A percentile compares a stretch with the other conserved stretches of the same genome.
Conservation (phyloP, 1,140 invertebrate genomes). For the Bradysia coprophila region DNA sequence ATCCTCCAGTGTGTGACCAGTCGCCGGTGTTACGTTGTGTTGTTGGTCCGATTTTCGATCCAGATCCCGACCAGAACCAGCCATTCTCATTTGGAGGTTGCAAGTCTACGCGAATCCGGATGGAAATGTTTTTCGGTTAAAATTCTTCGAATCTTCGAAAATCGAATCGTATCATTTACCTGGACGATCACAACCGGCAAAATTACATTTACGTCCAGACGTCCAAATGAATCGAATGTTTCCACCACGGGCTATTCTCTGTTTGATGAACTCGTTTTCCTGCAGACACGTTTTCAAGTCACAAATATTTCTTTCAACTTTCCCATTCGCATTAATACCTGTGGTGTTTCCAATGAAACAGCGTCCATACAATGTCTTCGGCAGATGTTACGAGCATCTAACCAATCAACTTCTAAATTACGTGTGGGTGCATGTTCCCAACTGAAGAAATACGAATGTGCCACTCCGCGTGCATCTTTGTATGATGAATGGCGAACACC, state of each 20-base stretch:
- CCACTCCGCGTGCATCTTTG: slow-evolving; percentile 64
- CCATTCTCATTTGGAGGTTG: slow-evolving; percentile 78
- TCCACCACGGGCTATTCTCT: slow-evolving; percentile 54
- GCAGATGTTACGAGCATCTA: slow-evolving; percentile 80
- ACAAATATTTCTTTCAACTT: slow-evolving; percentile 6
- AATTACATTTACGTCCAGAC: slow-evolving; percentile 79
- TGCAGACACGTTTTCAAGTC: slow-evolving; percentile 13
- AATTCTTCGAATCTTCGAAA: no score
- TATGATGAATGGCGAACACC: slow-evolving; percentile 72
- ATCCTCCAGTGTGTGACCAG: slow-evolving; percentile 74
- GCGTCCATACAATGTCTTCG: slow-evolving; percentile 85
- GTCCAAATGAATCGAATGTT: slow-evolving; percentile 72
- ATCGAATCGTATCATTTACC: no score
- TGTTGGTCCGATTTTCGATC: slow-evolving; percentile 72
- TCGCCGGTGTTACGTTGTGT: slow-evolving; percentile 72
- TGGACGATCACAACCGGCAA: slow-evolving; percentile 70
- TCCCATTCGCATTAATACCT: slow-evolving; percentile 24
- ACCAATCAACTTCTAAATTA: slow-evolving; percentile 74
- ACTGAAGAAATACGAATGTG: slow-evolving; percentile 85
- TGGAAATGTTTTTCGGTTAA: no score
- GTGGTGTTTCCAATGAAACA: slow-evolving; percentile 73
- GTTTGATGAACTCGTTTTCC: slow-evolving; percentile 81
- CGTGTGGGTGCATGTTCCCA: slow-evolving; percentile 77
- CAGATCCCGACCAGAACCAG: slow-evolving; percentile 87
- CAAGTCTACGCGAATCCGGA: no score